A percentile compares a stretch with the other conserved stretches of the same genome.
Conservation (phyloP, 92 coral and sea anemone genomes). For the Bergia puertoricense region DNA sequence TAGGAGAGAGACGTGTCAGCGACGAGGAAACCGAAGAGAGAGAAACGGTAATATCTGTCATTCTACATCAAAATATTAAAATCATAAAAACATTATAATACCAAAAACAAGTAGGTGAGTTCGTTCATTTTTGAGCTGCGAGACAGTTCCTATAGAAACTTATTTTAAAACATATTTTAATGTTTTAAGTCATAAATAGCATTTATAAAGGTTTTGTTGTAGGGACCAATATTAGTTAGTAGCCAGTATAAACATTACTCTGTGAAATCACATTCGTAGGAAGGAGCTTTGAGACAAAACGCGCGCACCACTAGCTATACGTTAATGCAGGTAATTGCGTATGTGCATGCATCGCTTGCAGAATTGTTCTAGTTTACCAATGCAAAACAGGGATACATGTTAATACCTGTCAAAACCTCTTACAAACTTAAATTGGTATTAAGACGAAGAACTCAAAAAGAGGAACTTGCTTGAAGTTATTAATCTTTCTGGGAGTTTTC, state of each 20-base stretch:
- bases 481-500: background rate
- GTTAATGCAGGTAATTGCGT: background rate
- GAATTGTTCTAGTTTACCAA: background rate
- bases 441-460: background rate
- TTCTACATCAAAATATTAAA: background rate
- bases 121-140: background rate
- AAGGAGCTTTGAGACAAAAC: background rate
- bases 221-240: background rate
- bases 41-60: background rate
- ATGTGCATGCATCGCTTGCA: background rate
- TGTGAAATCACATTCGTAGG: background rate
- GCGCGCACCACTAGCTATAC: background rate
- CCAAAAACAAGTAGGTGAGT: background rate
- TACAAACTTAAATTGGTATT: too few relatives aligned
- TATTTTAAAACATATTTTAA: background rate
- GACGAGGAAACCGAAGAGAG: slow-evolving; percentile 6
- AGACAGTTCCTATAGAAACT: too few relatives aligned
- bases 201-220: background rate
- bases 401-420: background rate
- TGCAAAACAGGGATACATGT: background rate
- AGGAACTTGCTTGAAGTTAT: background rate
- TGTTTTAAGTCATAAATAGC: background rate
- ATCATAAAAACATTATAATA: background rate
- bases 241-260: background rate
- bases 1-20: background rate